phyloP scores from a whole-genome alignment of 2,888 invertebrate genomes.

The Toxonevra muliebris region DNA sequence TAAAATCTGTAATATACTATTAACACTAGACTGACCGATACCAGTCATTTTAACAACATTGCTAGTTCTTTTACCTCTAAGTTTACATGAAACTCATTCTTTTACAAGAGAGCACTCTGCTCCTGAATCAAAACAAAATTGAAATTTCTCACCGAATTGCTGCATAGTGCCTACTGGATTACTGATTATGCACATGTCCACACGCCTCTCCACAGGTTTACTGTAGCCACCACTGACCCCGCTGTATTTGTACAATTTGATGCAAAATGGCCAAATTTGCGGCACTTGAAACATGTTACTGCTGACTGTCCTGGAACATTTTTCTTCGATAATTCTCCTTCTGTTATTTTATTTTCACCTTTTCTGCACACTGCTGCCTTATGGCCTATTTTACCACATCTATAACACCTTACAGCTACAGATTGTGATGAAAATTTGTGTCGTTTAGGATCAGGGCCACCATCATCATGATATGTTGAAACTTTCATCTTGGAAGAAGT shows the following conservation, averaged over 20 bases:
- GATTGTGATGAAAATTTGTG: background rate
- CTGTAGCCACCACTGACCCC: no score
- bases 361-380: constrained; percentile 9
- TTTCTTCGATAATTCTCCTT: no score
- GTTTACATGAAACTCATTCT: constrained; percentile 19
- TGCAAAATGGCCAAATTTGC: no score
- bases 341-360: no score
- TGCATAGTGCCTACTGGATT: constrained; percentile 6
- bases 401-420: constrained; percentile 17
- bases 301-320: no score
- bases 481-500: background rate
- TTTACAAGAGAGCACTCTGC: constrained; percentile 28
- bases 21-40: constrained; percentile 19
- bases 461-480: background rate
- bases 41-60: constrained; percentile 18
- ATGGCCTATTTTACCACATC: constrained; percentile 10
- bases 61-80: constrained; percentile 22
- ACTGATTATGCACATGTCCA: constrained; percentile 9
- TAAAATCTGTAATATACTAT: constrained; percentile 14
- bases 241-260: no score
- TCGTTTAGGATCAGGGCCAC: background rate
- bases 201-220: no score
- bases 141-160: constrained; percentile 22
- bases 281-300: no score
- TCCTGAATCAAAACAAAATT: constrained; percentile 27